Conservation (phyloP, 2,888 invertebrate species). For the Dexiosoma caninum region DNA sequence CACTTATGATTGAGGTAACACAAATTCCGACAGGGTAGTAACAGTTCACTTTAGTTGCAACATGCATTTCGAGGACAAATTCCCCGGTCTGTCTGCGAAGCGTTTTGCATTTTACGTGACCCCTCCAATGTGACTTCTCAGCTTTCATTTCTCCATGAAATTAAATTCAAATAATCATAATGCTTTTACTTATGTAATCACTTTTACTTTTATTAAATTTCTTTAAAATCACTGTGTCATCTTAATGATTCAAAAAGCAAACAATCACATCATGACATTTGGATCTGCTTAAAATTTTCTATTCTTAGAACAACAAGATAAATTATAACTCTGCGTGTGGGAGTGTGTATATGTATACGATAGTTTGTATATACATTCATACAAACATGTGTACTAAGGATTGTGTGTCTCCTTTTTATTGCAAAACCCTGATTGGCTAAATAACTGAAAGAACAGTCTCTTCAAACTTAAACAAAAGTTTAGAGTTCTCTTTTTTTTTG, state of each 20-base stretch:
- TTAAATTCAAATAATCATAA: background rate
- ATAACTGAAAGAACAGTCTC: conserved; percentile 76
- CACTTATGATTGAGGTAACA: no score
- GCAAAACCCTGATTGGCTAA: conserved; percentile 76
- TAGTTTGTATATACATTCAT: no score
- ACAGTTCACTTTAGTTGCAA: no score
- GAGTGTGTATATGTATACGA: background rate
- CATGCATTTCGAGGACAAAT: no score
- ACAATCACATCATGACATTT: conserved; percentile 11
- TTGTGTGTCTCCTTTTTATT: background rate
- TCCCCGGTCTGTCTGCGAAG: no score
- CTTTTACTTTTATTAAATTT: background rate
- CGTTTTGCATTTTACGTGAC: no score
- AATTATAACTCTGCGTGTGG: background rate
- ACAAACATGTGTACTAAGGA: no score
- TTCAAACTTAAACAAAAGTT: conserved; percentile 33
- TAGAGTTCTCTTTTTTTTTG: background rate
- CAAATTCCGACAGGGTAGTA: no score
- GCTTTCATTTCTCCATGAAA: background rate
- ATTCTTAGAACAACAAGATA: background rate
- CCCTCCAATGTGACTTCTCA: no score
- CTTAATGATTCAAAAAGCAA: conserved; percentile 7
- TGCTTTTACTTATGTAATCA: background rate
- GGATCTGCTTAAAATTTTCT: background rate
- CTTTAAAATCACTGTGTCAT: conserved; percentile 24